A percentile compares a stretch with the other conserved stretches of the same genome.
Conservation (phyloP, 1,140 invertebrate genomes). For the Cyrtorhinus lividipennis region DNA sequence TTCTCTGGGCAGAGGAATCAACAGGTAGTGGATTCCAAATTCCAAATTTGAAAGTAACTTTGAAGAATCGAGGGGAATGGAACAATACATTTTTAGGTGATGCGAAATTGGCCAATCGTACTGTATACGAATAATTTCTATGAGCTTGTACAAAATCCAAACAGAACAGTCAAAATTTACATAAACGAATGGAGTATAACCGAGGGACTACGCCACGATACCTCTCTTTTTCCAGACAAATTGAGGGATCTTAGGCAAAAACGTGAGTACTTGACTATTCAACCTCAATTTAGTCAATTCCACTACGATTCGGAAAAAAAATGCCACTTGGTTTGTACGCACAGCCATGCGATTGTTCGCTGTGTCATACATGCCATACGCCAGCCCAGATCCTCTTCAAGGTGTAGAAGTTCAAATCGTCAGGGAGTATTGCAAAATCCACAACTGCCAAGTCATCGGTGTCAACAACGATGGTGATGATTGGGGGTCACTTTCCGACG, state of each 20-base stretch:
- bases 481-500: too few species aligned
- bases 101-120: too few species aligned
- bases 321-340: neutral
- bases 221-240: conserved; percentile 10
- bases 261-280: neutral
- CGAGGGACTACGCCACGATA: neutral
- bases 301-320: too few species aligned
- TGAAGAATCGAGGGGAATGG: too few species aligned
- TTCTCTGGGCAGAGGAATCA: too few species aligned
- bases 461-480: too few species aligned
- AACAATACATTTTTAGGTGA: too few species aligned
- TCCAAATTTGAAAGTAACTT: too few species aligned
- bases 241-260: conserved; percentile 2
- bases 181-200: neutral
- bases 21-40: too few species aligned
- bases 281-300: too few species aligned
- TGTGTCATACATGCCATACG: neutral
- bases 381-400: neutral
- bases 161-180: neutral
- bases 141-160: neutral
- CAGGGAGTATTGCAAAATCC: neutral
- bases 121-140: conserved; percentile 14
- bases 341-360: neutral
- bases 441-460: neutral
- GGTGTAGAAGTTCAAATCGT: neutral